A percentile compares a stretch with the other conserved stretches of the same genome.
phyloP scores from a whole-genome alignment of 1,140 invertebrate genomes.

The Halotydeus destructor region DNA sequence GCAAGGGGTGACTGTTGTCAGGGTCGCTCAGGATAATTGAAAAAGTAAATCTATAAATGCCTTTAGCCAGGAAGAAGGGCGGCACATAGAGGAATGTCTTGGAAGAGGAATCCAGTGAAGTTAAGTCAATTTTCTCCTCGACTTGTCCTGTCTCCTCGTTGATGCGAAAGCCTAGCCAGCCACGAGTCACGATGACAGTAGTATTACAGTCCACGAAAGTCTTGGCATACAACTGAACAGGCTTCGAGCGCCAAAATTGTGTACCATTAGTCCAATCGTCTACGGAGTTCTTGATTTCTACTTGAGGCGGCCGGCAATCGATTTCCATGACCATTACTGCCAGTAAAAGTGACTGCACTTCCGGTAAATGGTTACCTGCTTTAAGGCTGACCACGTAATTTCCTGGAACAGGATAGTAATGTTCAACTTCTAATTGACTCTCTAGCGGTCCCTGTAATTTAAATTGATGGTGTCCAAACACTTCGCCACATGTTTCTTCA shows the following conservation, averaged over 20 bases:
- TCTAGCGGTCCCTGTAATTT: slow-evolving; percentile 10
- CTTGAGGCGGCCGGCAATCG: slow-evolving; percentile 21
- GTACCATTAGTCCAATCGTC: slow-evolving; percentile 8
- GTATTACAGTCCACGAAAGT: slow-evolving; percentile 18
- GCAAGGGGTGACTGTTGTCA: slow-evolving; percentile 13
- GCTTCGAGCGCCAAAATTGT: slow-evolving; percentile 16
- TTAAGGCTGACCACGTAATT: slow-evolving; percentile 20
- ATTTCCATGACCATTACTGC: slow-evolving; percentile 17
- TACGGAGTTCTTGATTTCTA: slow-evolving; percentile 20
- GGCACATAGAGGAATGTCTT: slow-evolving; percentile 21
- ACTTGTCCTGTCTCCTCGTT: slow-evolving; percentile 15
- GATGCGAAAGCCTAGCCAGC: slow-evolving; percentile 15
- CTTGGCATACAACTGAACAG: slow-evolving; percentile 18
- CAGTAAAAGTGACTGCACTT: slow-evolving; percentile 14
- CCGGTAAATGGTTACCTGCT: slow-evolving; percentile 21
- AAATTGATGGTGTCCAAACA: slow-evolving; percentile 6
- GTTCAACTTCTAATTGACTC: slow-evolving; percentile 14
- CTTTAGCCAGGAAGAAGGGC: slow-evolving; percentile 18
- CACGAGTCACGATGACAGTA: slow-evolving; percentile 13
- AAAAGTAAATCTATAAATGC: slow-evolving; percentile 19
- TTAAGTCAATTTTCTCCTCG: slow-evolving; percentile 17
- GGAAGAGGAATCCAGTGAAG: slow-evolving; percentile 18
- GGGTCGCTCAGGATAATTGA: slow-evolving; percentile 16
- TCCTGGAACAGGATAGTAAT: slow-evolving; percentile 19
- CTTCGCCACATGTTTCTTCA: slow-evolving; percentile 8